Evolutionary conservation across 1,140 invertebrate genomes (phyloP).

Genomic region (Heliconius himera): DNA sequence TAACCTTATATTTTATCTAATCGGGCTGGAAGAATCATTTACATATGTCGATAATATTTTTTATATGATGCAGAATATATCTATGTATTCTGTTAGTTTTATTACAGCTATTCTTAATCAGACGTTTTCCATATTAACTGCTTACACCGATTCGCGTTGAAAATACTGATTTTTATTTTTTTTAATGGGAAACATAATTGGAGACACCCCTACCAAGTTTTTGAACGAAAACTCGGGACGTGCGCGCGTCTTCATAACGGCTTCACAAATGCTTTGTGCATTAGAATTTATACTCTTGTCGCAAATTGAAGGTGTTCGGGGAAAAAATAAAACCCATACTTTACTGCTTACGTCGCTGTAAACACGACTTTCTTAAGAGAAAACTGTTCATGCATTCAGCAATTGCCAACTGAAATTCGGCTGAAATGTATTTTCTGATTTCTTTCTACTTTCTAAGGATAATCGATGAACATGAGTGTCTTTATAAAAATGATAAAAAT

Average conservation of each 20-base stretch:
- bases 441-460: too few relatives aligned
- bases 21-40: too few relatives aligned
- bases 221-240: conserved; percentile 36
- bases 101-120: too few relatives aligned
- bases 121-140: too few relatives aligned
- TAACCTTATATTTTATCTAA: too few relatives aligned
- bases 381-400: conserved; percentile 16
- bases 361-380: conserved; percentile 21
- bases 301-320: conserved; percentile 40
- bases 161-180: not conserved
- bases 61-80: too few relatives aligned
- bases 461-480: not conserved
- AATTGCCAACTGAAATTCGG: not conserved
- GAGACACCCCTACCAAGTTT: conserved; percentile 32
- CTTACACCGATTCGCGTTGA: too few relatives aligned
- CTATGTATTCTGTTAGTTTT: too few relatives aligned
- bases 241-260: conserved; percentile 39
- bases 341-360: conserved; percentile 31
- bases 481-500: not conserved
- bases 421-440: not conserved
- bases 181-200: not conserved
- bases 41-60: too few relatives aligned
- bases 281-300: conserved; percentile 44
- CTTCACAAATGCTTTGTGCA: conserved; percentile 30
- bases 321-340: conserved; percentile 41